Percentiles rank a stretch among this genome's conserved stretches.
Evolutionary conservation across 2,113 vertebrate species (phyloP).

Genomic region (Apistogramma diplotaenia): DNA sequence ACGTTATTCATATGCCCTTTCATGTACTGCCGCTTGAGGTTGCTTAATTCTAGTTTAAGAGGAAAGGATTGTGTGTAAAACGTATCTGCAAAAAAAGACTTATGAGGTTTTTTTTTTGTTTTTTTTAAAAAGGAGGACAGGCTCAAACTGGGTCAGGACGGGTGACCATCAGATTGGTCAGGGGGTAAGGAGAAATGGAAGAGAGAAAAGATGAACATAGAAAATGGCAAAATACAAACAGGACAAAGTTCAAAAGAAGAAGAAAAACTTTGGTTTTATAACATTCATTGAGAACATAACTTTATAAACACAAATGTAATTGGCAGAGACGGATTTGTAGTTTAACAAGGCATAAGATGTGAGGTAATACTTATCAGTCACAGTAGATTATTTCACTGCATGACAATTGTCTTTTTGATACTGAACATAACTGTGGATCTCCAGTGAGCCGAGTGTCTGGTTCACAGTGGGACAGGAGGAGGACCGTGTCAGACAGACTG

Average conservation of each 20-base stretch:
- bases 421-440: background rate
- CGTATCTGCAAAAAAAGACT: too few species aligned
- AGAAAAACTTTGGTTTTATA: background rate
- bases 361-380: background rate
- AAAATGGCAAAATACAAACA: background rate
- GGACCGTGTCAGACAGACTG: conserved; percentile 35
- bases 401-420: background rate
- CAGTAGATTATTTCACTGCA: background rate
- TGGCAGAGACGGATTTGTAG: background rate
- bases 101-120: too few species aligned
- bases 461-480: conserved; percentile 5
- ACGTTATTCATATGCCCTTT: too few species aligned
- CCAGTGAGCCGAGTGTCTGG: background rate
- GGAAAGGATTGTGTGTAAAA: too few species aligned
- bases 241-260: too few species aligned
- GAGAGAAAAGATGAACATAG: background rate
- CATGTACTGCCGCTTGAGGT: too few species aligned
- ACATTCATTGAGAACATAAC: background rate
- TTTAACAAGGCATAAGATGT: background rate
- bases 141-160: background rate
- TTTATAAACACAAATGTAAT: background rate
- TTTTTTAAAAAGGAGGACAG: too few species aligned
- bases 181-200: background rate
- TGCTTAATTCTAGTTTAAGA: too few species aligned
- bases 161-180: background rate